phyloP scores from a whole-genome alignment of 1,140 invertebrate species.

The Coelopa frigida region DNA sequence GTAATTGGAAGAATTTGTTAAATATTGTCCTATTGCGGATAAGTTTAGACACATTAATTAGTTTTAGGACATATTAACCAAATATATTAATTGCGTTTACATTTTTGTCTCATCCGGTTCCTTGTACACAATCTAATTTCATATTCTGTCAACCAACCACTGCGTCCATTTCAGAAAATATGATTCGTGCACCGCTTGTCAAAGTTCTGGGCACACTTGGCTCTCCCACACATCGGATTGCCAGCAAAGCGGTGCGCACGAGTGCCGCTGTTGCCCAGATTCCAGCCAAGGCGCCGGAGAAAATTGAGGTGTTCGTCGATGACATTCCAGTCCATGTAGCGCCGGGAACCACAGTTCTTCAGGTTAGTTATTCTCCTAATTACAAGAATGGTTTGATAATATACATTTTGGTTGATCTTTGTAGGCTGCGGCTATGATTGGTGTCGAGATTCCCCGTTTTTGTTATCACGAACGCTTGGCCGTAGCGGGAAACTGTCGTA shows the following conservation, averaged over 20 bases:
- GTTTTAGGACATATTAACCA: no score
- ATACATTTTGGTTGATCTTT: conserved; percentile 13
- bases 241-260: conserved; percentile 39
- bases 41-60: no score
- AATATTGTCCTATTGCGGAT: no score
- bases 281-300: conserved; percentile 58
- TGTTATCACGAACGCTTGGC: conserved; percentile 98
- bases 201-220: conserved; percentile 41
- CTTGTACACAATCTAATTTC: no score
- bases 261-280: conserved; percentile 43
- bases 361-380: conserved; percentile 54
- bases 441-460: conserved; percentile 97
- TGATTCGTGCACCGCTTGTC: conserved; percentile 43
- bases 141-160: no score
- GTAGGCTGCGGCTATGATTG: conserved; percentile 89
- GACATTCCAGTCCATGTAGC: conserved; percentile 90
- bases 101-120: no score
- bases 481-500: conserved; percentile 96
- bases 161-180: conserved; percentile 32
- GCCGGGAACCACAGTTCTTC: conserved; percentile 94
- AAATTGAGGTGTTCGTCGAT: conserved; percentile 97
- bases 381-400: background rate
- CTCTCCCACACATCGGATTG: conserved; percentile 40
- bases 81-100: no score
- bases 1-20: no score